Evolutionary conservation across 37 sponge, comb jelly and placozoan genomes (phyloP).

Genomic region (Chondrilla cf. caribensis): DNA sequence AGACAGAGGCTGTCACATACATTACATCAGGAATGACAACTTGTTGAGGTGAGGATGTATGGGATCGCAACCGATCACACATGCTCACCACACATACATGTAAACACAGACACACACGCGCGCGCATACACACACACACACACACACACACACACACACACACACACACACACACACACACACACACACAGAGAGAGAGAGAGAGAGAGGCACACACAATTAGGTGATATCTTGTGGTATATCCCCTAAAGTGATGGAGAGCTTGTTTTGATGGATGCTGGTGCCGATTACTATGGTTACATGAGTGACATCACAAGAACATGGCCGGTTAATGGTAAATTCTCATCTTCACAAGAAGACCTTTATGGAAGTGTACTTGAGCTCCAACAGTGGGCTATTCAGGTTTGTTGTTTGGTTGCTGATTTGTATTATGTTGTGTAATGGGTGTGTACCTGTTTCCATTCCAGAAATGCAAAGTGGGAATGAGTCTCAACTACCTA

Average conservation of each 20-base stretch:
- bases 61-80: no score
- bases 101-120: no score
- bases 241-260: constrained; percentile 58
- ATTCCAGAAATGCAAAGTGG: constrained; percentile 55
- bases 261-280: constrained; percentile 81
- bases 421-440: background rate
- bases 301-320: constrained; percentile 84
- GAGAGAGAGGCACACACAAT: no score
- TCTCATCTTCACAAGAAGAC: constrained; percentile 65
- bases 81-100: no score
- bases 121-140: no score
- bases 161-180: no score
- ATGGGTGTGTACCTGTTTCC: background rate
- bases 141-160: no score
- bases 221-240: no score
- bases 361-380: constrained; percentile 60
- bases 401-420: background rate
- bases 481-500: constrained; percentile 66
- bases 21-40: constrained; percentile 69
- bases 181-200: no score
- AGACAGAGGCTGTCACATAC: constrained; percentile 57
- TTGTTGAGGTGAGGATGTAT: constrained; percentile 21
- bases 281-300: constrained; percentile 82
- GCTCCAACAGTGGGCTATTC: background rate
- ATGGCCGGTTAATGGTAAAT: constrained; percentile 78